Base-by-base conservation (phyloP, 2,888 invertebrate genomes). In the Erebia aethiops region DNA sequence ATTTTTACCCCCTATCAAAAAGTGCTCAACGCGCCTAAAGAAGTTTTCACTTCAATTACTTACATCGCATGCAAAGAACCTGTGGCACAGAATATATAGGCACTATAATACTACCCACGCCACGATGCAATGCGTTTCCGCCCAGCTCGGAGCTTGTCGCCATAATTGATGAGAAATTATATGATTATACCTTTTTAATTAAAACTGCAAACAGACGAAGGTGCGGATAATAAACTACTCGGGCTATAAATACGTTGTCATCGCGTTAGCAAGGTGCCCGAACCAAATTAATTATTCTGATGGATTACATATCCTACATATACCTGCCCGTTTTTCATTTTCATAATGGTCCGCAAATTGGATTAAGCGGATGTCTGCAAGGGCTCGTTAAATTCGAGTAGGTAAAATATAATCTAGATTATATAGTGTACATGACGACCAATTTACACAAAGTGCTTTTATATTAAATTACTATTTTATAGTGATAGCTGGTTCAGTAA, bases 301-400 rank as follows among this genome's bases (percentile, higher is more conserved):
- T 76, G 76, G 74, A 76, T 76, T 71, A 75, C 74, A 69, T 68
- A 74, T 70, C 71, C 67, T 58, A 70, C 71, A 69, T 73, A 76
- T n/a, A n/a, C 73, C 70, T 74, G 76, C 9, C 69, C 67, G 74
- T 70, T 74, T 76, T 76, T 76, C 74, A 76, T 75, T 76, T 76
- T 74, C 75, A 75, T 76, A 74, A 76, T 76, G 75, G 76, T 60
- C 67, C 35, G 74, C 74, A 76, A 76, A 76, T 75, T 76, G 76
- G 73, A 76, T 76, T 76, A 76, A 75, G 74, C 71, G 75, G 73
- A 71, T 74, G 74, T 76, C 76, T 75, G 74, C 72, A 73, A 74
- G 72, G 74, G 69, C 72, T 76, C 76, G 75, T 76, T 76, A 75
- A 75, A 74, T 70, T 76, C 74, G 56, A 76, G 71, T 73, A 71